Evolutionary conservation across 2,888 invertebrate species (phyloP).

Genomic region (Abscondita cerata): DNA sequence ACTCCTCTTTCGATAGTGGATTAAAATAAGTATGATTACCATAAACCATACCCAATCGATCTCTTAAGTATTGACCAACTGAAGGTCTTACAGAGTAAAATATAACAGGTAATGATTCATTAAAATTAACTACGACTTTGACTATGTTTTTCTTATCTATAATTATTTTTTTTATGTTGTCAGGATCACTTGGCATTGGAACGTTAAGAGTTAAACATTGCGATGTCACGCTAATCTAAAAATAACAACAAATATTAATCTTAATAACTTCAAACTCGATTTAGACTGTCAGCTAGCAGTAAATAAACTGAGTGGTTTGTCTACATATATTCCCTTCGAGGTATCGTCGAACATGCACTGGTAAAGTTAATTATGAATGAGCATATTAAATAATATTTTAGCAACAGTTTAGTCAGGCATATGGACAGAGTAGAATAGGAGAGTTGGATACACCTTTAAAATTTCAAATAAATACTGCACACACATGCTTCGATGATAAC

Average conservation of each 20-base stretch:
- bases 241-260: constrained; percentile 27
- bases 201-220: constrained; percentile 61
- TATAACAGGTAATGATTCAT: constrained; percentile 76
- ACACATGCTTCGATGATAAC: too few relatives aligned
- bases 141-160: constrained; percentile 75
- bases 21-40: constrained; percentile 62
- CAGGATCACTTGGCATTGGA: constrained; percentile 64
- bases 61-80: constrained; percentile 74
- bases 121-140: constrained; percentile 79
- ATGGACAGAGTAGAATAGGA: too few relatives aligned
- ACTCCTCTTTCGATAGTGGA: constrained; percentile 69
- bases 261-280: too few relatives aligned
- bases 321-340: too few relatives aligned
- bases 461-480: too few relatives aligned
- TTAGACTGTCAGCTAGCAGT: too few relatives aligned
- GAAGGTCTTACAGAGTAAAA: constrained; percentile 78
- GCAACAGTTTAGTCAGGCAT: too few relatives aligned
- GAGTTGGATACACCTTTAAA: too few relatives aligned
- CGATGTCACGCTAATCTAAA: constrained; percentile 51
- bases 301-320: too few relatives aligned
- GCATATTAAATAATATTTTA: too few relatives aligned
- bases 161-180: constrained; percentile 66
- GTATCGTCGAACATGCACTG: too few relatives aligned
- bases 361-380: too few relatives aligned
- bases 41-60: constrained; percentile 73